Conservation (phyloP, 1,140 invertebrate species). For the Aphis craccivora region DNA sequence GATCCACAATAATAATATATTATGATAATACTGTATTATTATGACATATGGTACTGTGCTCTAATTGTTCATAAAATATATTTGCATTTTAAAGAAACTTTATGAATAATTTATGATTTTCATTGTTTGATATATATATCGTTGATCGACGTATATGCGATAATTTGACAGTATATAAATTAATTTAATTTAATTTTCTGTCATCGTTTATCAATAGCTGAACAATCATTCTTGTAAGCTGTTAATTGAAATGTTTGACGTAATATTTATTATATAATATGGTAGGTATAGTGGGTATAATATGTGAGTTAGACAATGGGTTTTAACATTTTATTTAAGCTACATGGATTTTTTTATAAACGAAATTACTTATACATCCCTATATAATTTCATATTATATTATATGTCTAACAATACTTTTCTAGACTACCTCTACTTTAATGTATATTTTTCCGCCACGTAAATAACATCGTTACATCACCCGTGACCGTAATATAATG, state of each 20-base stretch:
- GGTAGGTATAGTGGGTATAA: neutral
- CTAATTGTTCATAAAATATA: neutral
- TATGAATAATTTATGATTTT: neutral
- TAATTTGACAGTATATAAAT: neutral
- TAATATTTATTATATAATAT: neutral
- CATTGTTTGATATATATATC: neutral
- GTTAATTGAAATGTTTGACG: neutral
- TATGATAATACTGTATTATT: neutral
- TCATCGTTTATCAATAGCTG: neutral
- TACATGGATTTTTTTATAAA: neutral
- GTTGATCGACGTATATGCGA: neutral
- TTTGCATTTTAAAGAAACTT: neutral
- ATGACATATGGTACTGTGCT: neutral
- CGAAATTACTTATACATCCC: neutral
- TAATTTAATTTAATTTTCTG: neutral
- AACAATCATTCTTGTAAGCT: neutral
- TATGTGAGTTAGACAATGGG: neutral
- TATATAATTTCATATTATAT: neutral
- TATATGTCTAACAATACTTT: neutral
- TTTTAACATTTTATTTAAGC: no score
- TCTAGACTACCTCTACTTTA: neutral
- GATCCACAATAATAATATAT: neutral
- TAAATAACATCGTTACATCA: neutral
- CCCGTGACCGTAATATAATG: neutral
- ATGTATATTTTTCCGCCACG: neutral